These are phyloP conservation scores for Neostethus bicornis DNA, from an alignment of 2,797 vertebrate species.

Conservation along the genomic window DNA sequence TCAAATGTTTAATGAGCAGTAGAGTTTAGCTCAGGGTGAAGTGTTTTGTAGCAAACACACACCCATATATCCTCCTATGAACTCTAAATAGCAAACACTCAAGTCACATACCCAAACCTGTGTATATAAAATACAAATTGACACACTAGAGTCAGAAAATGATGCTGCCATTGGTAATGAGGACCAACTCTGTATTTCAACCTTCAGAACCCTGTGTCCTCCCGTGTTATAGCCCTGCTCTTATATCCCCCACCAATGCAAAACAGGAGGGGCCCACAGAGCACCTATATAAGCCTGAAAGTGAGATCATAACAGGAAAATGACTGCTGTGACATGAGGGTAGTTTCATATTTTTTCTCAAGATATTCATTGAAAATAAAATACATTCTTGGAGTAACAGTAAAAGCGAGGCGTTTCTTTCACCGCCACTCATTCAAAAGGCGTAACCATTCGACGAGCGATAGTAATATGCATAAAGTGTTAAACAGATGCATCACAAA, in stretches of 20 bases:
- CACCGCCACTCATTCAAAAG: constrained; percentile 13
- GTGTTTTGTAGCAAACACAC: constrained; percentile 48
- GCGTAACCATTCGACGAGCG: constrained; percentile 5
- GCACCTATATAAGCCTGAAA: constrained; percentile 61
- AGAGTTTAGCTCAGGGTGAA: constrained; percentile 53
- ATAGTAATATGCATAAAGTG: constrained; percentile 23
- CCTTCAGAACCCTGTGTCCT: constrained; percentile 72
- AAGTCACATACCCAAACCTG: constrained; percentile 34
- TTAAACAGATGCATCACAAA: constrained; percentile 33
- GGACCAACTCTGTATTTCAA: constrained; percentile 49
- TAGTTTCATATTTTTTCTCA: constrained; percentile 22
- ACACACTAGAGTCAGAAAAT: constrained; percentile 42
- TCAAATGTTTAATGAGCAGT: constrained; percentile 68
- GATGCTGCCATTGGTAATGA: constrained; percentile 71
- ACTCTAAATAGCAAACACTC: constrained; percentile 34
- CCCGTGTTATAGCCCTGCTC: constrained; percentile 55
- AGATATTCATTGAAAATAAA: constrained; percentile 30
- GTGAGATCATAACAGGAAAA: constrained; percentile 31
- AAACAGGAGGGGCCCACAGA: constrained; percentile 37
- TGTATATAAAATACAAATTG: constrained; percentile 39
- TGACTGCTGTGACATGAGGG: constrained; percentile 5
- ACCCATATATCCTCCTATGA: constrained; percentile 27
- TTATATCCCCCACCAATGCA: constrained; percentile 51
- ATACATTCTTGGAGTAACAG: constrained; percentile 34
- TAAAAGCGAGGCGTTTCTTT: constrained; percentile 32